These are phyloP conservation scores for Salvelinus namaycush DNA, from an alignment of 2,113 vertebrate genomes.

Conservation along the genomic window DNA sequence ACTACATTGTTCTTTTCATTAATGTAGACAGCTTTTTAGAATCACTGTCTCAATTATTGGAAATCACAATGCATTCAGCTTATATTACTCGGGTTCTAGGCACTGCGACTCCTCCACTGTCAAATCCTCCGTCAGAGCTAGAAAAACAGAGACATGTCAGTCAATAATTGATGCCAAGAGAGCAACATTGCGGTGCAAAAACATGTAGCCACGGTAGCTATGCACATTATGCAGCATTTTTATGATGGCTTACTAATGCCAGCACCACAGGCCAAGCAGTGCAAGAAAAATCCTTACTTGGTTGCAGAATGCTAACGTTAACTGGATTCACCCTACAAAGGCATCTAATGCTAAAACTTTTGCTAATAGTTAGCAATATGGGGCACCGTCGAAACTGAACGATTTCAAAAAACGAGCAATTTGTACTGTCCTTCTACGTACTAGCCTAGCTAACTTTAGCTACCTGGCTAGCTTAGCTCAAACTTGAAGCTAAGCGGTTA, in stretches of 20 bases:
- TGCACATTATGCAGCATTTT: no score
- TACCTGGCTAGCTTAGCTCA: background rate
- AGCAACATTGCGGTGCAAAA: no score
- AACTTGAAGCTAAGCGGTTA: background rate
- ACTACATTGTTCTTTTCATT: constrained; percentile 99
- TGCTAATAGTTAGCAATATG: background rate
- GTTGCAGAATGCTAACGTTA: no score
- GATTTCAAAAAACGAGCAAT: background rate
- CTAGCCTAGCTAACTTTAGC: background rate
- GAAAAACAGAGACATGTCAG: constrained; percentile 31
- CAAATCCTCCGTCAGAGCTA: constrained; percentile 78
- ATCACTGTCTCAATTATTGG: constrained; percentile 99
- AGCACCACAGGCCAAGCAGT: no score
- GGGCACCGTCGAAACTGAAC: background rate
- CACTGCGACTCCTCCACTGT: constrained; percentile 81
- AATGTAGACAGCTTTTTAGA: constrained; percentile 99
- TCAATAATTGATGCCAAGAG: background rate
- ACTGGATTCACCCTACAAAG: no score
- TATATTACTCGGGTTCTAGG: constrained; percentile 83
- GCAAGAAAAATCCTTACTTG: background rate
- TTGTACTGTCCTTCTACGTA: background rate
- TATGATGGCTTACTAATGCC: no score
- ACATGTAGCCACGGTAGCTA: background rate
- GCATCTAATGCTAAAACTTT: no score
- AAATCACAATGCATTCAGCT: constrained; percentile 99